These are phyloP conservation scores for Xylota sylvarum DNA, from an alignment of 2,888 invertebrate species.

Conservation along the genomic window DNA sequence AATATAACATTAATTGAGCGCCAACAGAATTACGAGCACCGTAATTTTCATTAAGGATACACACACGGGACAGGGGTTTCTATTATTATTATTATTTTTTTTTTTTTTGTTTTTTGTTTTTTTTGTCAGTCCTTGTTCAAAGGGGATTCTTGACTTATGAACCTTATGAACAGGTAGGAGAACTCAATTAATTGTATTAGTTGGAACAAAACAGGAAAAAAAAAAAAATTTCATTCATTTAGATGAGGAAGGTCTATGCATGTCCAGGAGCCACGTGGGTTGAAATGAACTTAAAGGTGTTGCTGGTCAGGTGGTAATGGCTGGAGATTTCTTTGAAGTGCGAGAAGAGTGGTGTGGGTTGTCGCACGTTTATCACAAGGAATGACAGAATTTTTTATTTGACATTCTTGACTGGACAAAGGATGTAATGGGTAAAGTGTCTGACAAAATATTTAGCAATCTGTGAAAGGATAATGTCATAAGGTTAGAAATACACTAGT, in stretches of 20 bases:
- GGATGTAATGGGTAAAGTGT: too few species aligned
- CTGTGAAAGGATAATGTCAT: too few species aligned
- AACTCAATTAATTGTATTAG: constrained; percentile 17
- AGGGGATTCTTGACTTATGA: constrained; percentile 8
- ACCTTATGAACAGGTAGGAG: neutral
- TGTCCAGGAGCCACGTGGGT: neutral
- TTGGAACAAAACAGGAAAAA: neutral
- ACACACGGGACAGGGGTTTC: neutral
- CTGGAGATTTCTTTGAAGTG: neutral
- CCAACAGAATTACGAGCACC: constrained; percentile 19
- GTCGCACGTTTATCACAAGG: neutral
- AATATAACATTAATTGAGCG: constrained; percentile 40
- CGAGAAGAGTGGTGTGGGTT: neutral
- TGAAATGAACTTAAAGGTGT: neutral
- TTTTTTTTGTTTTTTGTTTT: too few species aligned
- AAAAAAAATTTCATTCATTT: neutral
- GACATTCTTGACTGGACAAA: neutral
- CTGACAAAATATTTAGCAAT: too few species aligned
- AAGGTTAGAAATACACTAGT: too few species aligned
- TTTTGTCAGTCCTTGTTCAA: neutral
- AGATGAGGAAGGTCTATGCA: neutral
- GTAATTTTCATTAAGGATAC: constrained; percentile 35
- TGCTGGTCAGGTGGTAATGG: neutral
- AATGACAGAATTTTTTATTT: neutral
- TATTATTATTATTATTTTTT: too few species aligned